Conservation (phyloP, 2,797 vertebrate species). For the Enteromius afrohamiltoni region DNA sequence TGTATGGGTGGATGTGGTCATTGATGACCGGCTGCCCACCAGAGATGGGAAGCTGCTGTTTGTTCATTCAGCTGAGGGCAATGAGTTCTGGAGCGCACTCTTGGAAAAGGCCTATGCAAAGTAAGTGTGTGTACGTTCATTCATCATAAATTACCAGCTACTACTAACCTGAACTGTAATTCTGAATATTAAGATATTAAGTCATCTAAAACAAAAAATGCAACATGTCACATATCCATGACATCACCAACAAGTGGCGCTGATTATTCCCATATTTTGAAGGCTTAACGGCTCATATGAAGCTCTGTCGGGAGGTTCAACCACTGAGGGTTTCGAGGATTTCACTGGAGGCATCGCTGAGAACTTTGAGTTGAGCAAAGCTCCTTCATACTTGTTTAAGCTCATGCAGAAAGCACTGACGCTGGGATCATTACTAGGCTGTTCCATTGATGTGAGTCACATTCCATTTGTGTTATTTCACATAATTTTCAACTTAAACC, state of each 20-base stretch:
- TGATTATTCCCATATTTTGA: neutral
- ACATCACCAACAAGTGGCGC: neutral
- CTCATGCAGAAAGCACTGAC: conserved; percentile 85
- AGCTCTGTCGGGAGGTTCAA: conserved; percentile 80
- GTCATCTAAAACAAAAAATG: neutral
- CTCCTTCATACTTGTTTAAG: conserved; percentile 80
- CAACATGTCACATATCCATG: neutral
- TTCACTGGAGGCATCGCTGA: conserved; percentile 89
- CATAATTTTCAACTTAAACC: neutral
- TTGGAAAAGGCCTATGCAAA: conserved; percentile 88
- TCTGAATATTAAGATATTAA: neutral
- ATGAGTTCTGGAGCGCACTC: conserved; percentile 84
- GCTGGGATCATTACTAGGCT: conserved; percentile 85
- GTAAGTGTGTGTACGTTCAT: conserved; percentile 69
- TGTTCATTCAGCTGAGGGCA: conserved; percentile 80
- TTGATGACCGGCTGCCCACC: conserved; percentile 84
- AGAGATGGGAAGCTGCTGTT: conserved; percentile 82
- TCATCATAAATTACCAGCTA: neutral
- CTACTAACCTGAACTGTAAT: neutral
- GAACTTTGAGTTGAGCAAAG: conserved; percentile 78
- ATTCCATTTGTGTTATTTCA: neutral
- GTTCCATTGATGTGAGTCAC: conserved; percentile 82
- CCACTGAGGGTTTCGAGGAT: conserved; percentile 87
- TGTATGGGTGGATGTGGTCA: conserved; percentile 85
- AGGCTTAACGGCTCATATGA: conserved; percentile 87